These are phyloP conservation scores for Rhadinocentrus ornatus DNA, from an alignment of 2,797 vertebrate species.

Conservation along the genomic window DNA sequence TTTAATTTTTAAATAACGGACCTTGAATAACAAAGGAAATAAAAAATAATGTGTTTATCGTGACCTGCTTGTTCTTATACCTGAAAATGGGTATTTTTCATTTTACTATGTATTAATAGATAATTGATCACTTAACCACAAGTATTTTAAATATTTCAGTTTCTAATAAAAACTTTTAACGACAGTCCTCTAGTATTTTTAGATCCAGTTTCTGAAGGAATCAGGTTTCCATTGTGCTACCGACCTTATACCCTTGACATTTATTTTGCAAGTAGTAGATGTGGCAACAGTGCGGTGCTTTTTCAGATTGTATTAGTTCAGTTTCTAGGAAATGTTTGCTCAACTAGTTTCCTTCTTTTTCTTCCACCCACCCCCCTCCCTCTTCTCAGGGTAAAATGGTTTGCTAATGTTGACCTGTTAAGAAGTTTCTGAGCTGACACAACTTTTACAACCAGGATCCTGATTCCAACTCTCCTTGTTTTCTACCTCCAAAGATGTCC, in stretches of 20 bases:
- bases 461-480: slow-evolving; percentile 15
- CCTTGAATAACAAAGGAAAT: no score
- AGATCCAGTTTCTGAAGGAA: no score
- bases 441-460: slow-evolving; percentile 18
- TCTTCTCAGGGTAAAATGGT: slow-evolving; percentile 7
- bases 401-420: slow-evolving; percentile 11
- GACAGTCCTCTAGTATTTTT: no score
- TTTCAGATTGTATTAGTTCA: background rate
- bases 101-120: no score
- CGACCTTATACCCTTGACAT: background rate
- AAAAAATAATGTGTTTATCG: no score
- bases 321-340: background rate
- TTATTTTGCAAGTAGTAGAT: slow-evolving; percentile 15
- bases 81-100: no score
- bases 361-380: background rate
- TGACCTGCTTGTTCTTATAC: no score
- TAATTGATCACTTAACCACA: no score
- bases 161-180: no score
- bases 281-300: slow-evolving; percentile 1
- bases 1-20: no score
- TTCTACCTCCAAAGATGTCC: slow-evolving; percentile 38
- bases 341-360: background rate
- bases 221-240: no score
- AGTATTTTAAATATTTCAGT: no score
- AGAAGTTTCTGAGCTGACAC: slow-evolving; percentile 42